Conservation (phyloP, 2,797 vertebrate genomes). For the Pampus argenteus region DNA sequence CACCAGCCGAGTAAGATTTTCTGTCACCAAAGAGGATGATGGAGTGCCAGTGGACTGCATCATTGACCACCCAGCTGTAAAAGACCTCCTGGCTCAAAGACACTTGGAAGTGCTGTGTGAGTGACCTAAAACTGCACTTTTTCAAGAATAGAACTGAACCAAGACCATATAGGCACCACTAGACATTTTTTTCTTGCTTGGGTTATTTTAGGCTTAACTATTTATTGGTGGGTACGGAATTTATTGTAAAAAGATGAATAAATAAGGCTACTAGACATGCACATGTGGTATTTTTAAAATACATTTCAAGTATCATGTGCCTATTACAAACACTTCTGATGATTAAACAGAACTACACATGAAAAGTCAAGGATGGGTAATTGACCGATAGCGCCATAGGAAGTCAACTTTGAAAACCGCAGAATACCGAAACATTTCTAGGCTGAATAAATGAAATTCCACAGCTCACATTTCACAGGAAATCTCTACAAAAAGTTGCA, state of each 20-base stretch:
- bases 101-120: slow-evolving; percentile 98
- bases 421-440: background rate
- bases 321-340: background rate
- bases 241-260: background rate
- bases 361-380: background rate
- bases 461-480: background rate
- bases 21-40: slow-evolving; percentile 95
- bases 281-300: too few species aligned
- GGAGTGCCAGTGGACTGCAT: slow-evolving; percentile 95
- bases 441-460: background rate
- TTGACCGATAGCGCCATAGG: too few species aligned
- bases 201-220: background rate
- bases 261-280: too few species aligned
- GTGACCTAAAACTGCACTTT: slow-evolving; percentile 72
- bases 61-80: slow-evolving; percentile 97
- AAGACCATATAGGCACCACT: background rate
- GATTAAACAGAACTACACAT: background rate
- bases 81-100: slow-evolving; percentile 94
- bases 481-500: too few species aligned
- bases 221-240: background rate
- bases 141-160: slow-evolving; percentile 3
- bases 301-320: background rate
- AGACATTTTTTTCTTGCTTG: slow-evolving; percentile 5
- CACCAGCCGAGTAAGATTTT: slow-evolving; percentile 92
- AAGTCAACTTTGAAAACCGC: background rate